A percentile compares a stretch with the other conserved stretches of the same genome.
Evolutionary conservation across 2,888 invertebrate genomes (phyloP).

Genomic region (Ormyrus nitidulus): DNA sequence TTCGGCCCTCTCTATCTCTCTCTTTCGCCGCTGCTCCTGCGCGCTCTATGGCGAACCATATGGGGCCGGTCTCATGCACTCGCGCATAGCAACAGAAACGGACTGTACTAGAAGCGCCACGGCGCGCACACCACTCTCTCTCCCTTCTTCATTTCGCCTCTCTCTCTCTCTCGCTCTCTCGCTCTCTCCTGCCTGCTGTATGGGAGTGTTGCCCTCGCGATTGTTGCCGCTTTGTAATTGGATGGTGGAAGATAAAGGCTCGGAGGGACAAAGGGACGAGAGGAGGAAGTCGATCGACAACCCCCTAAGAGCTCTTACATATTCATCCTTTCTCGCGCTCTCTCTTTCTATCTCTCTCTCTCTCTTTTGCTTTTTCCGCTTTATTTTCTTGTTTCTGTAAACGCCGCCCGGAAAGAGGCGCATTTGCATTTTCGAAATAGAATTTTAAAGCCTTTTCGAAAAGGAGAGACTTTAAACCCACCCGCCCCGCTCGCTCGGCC

Average conservation of each 20-base stretch:
- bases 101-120: constrained; percentile 52
- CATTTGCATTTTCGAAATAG: too few species aligned
- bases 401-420: too few species aligned
- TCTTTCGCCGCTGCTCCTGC: not conserved
- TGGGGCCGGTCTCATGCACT: constrained; percentile 68
- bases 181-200: not conserved
- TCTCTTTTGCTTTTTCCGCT: not conserved
- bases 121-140: constrained; percentile 53
- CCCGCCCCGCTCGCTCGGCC: too few species aligned
- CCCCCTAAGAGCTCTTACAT: constrained; percentile 43
- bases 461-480: too few species aligned
- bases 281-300: constrained; percentile 49
- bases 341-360: too few species aligned
- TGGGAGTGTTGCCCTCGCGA: constrained; percentile 48
- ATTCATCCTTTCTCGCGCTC: constrained; percentile 33
- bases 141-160: not conserved
- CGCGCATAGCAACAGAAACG: constrained; percentile 71
- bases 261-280: constrained; percentile 39
- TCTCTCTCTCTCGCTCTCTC: constrained; percentile 33
- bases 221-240: constrained; percentile 54
- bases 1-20: constrained; percentile 54
- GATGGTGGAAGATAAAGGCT: constrained; percentile 44
- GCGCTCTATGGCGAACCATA: constrained; percentile 59
- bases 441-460: too few species aligned
- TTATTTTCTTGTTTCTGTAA: not conserved